phyloP scores from a whole-genome alignment of 2,888 invertebrate genomes.

The Glyphotaelius pellucidus region DNA sequence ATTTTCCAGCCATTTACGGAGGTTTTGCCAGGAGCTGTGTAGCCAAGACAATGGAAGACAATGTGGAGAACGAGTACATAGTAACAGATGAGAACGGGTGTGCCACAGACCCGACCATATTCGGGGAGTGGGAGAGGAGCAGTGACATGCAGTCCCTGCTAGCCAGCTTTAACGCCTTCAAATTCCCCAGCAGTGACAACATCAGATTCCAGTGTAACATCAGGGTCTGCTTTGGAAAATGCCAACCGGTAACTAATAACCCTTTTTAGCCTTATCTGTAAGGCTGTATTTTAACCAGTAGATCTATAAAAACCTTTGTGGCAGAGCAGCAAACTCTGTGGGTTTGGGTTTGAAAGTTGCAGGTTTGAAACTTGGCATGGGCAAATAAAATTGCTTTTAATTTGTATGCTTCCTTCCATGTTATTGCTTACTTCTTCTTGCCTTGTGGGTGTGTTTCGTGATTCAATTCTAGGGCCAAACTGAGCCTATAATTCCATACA shows the following conservation, averaged over 20 bases:
- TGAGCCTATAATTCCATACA: no score
- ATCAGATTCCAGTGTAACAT: conserved; percentile 97
- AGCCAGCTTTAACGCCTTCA: conserved; percentile 95
- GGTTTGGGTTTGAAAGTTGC: background rate
- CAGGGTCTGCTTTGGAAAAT: conserved; percentile 95
- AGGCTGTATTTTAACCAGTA: background rate
- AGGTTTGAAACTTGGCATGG: background rate
- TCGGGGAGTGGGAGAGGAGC: conserved; percentile 95
- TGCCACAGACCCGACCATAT: conserved; percentile 94
- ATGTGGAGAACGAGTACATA: conserved; percentile 91
- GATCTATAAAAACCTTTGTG: background rate
- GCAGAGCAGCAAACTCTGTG: background rate
- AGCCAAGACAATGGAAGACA: conserved; percentile 93
- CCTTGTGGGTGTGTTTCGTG: no score
- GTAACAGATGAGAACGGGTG: conserved; percentile 97
- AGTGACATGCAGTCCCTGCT: conserved; percentile 89
- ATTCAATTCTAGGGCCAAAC: no score
- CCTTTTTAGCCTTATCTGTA: background rate
- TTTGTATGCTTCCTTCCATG: no score
- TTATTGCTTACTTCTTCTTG: no score
- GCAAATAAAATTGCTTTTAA: background rate
- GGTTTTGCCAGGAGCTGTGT: conserved; percentile 96
- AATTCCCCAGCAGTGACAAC: conserved; percentile 96
- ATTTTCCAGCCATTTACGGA: conserved; percentile 87
- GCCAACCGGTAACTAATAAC: conserved; percentile 90